Base-by-base conservation (phyloP, 2,113 vertebrate genomes). In the Nothobranchius kuhntae region DNA sequence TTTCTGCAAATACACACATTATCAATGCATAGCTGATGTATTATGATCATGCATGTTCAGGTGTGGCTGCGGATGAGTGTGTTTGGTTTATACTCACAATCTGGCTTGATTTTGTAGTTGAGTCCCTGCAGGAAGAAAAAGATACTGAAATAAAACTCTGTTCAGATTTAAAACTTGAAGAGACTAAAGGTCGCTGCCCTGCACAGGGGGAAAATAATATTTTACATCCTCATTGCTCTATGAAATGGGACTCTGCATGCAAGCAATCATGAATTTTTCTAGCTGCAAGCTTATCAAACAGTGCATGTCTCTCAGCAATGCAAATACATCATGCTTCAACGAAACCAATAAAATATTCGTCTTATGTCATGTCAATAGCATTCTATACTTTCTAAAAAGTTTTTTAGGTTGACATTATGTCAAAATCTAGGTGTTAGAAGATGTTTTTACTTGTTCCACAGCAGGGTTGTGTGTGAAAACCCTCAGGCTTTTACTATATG, bases 111-210 rank as follows among this genome's bases (percentile, higher is more conserved):
- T 50, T 42, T 91, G 82, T 91, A 93, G 26, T 47, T 68, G 3
- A 93, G 86, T 42, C 89, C 91, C 92, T 93, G 73, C n/a, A 35
- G 54, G 13, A 4, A 61, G 13, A 75, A 13, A 66, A 55, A n/a
- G 53, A 9, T 51, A 14, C 38, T 7, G 38, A 45, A 59, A 21
- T 60, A 8, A 52, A 26, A 58, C 21, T 51, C 38, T 6, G 38
- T 40, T 40, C 6, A 40, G 1, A 40, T 40, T 40, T 40, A 8
- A 40, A 40, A 45, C 44, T 45, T 45, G 3, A 45, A 4, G 30
- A 50, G 40, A 54, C 46, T 56, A 83, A 73, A 65, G 61, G 51
- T 26, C 51, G 45, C 15, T 24, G 1, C 30, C 30, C 30, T 30
- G 30, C 30, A 30, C 3, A 35, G 13, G 5, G 35, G 7, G 30